Evolutionary conservation across 1,140 invertebrate genomes (phyloP).

Genomic region (Temnothorax curvispinosus): DNA sequence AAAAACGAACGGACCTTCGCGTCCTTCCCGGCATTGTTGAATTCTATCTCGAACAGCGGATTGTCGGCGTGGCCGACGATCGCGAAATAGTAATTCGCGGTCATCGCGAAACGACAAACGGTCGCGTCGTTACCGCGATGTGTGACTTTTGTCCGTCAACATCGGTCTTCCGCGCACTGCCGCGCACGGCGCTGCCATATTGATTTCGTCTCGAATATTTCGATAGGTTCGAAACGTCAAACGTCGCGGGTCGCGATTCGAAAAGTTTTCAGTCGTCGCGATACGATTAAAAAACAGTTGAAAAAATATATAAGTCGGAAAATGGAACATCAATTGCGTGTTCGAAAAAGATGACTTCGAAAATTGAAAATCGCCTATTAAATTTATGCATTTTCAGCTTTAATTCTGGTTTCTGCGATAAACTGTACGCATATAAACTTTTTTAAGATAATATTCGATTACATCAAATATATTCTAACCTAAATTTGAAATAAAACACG

Average conservation of each 20-base stretch:
- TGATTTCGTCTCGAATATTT: not conserved
- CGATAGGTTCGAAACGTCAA: not conserved
- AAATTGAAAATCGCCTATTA: not conserved
- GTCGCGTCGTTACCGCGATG: not conserved
- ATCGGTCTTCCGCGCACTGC: not conserved
- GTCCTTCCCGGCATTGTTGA: conserved; percentile 94
- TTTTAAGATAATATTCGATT: too few relatives aligned
- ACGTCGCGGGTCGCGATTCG: too few relatives aligned
- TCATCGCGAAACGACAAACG: conserved; percentile 83
- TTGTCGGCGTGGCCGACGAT: conserved; percentile 99
- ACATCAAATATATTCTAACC: too few relatives aligned
- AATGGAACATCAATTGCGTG: not conserved
- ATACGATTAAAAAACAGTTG: not conserved
- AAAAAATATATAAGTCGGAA: not conserved
- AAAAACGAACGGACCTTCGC: conserved; percentile 89
- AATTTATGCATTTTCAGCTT: not conserved
- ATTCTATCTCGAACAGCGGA: conserved; percentile 99
- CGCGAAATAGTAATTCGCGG: conserved; percentile 98
- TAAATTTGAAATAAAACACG: not conserved
- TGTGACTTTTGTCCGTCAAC: not conserved
- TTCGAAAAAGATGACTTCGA: not conserved
- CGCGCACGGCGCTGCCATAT: not conserved
- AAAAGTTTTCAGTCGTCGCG: too few relatives aligned
- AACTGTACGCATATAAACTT: not conserved
- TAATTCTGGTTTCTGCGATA: not conserved